phyloP scores from a whole-genome alignment of 2,797 vertebrate genomes.

The Squalus acanthias region DNA sequence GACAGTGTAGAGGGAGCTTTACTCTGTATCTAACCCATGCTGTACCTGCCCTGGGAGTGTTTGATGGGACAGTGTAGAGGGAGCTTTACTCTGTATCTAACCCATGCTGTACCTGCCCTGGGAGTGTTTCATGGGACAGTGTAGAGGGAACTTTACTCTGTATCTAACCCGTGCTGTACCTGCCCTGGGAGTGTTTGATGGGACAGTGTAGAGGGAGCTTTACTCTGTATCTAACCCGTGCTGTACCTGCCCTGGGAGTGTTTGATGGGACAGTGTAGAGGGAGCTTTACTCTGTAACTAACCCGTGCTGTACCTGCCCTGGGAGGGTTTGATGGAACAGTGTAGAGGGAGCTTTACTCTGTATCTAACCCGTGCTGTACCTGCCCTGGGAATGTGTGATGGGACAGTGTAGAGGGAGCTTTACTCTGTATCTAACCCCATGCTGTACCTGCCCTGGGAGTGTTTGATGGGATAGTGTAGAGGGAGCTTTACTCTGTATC shows the following conservation, averaged over 20 bases:
- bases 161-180: not conserved
- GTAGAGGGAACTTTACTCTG: not conserved
- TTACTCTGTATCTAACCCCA: no score
- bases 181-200: conserved; percentile 11
- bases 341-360: not conserved
- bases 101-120: not conserved
- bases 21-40: not conserved
- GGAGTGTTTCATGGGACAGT: not conserved
- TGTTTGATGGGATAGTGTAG: not conserved
- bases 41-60: not conserved
- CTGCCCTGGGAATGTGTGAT: not conserved
- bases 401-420: no score
- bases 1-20: not conserved
- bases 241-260: not conserved
- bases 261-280: not conserved
- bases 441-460: no score
- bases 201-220: not conserved
- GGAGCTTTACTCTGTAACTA: not conserved
- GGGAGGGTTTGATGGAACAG: not conserved
- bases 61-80: not conserved
- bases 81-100: conserved; percentile 3
- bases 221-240: not conserved
- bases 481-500: not conserved
- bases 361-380: not conserved
- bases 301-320: not conserved